These are phyloP conservation scores for Amazona vittata DNA, from an alignment of 2,113 vertebrate species.

Conservation along the genomic window DNA sequence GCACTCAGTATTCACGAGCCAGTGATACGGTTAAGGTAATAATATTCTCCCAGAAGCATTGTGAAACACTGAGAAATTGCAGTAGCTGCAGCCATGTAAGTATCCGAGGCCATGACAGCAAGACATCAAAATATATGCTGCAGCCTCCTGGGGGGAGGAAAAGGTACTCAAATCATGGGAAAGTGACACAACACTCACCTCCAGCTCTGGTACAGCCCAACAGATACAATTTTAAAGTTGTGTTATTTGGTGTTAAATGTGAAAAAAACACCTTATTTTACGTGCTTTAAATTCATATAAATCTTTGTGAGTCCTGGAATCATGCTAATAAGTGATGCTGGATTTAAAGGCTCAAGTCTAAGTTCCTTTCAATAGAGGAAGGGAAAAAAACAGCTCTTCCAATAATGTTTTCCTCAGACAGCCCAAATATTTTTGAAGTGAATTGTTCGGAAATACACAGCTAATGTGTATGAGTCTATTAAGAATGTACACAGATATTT, in stretches of 20 bases:
- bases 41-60: background rate
- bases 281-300: background rate
- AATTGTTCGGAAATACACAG: background rate
- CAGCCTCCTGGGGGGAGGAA: background rate
- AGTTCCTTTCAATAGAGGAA: background rate
- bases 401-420: background rate
- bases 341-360: background rate
- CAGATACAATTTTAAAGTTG: background rate
- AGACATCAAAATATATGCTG: background rate
- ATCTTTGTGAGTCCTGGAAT: background rate
- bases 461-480: background rate
- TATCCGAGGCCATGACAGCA: background rate
- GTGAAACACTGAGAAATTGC: constrained; percentile 5
- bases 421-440: background rate
- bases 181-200: background rate
- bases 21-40: background rate
- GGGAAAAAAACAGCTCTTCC: background rate
- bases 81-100: background rate
- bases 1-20: background rate
- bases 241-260: background rate
- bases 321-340: background rate
- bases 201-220: background rate
- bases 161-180: background rate
- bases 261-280: background rate
- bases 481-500: background rate